Evolutionary conservation across 1,140 invertebrate genomes (phyloP).

Genomic region (Sesamia nonagrioides): DNA sequence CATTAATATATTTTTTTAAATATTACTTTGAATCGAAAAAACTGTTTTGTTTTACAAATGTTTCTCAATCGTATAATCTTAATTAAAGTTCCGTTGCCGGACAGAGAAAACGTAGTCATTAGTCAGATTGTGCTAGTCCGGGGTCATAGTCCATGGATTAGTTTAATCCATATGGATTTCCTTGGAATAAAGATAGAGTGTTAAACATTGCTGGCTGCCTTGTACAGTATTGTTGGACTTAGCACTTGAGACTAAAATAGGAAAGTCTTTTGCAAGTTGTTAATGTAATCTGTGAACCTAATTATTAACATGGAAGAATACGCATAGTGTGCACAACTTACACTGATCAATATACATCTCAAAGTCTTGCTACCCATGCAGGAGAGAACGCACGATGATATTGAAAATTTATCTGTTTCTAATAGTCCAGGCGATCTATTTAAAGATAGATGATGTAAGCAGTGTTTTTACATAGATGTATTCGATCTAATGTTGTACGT

Average conservation of each 20-base stretch:
- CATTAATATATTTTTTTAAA: background rate
- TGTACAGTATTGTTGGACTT: background rate
- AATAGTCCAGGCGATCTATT: conserved; percentile 35
- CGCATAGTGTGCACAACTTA: background rate
- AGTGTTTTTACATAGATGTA: conserved; percentile 21
- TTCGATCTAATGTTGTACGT: conserved; percentile 27
- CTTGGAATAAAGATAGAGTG: conserved; percentile 8
- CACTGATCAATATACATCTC: background rate
- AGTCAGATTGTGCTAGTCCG: background rate
- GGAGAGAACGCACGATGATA: background rate
- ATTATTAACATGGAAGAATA: background rate
- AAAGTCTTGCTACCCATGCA: background rate
- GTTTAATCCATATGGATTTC: conserved; percentile 9
- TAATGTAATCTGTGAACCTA: background rate
- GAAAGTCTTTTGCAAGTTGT: background rate
- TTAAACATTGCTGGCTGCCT: background rate
- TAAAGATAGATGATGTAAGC: conserved; percentile 36
- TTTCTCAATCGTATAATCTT: background rate
- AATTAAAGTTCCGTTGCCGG: conserved; percentile 9
- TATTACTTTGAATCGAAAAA: background rate
- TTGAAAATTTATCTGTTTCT: conserved; percentile 33
- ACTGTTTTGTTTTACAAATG: conserved; percentile 23
- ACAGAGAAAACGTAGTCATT: conserved; percentile 5
- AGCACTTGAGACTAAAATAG: background rate
- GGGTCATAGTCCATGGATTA: background rate